phyloP scores from a whole-genome alignment of 2,888 invertebrate genomes.

The Microplitis manilae region DNA sequence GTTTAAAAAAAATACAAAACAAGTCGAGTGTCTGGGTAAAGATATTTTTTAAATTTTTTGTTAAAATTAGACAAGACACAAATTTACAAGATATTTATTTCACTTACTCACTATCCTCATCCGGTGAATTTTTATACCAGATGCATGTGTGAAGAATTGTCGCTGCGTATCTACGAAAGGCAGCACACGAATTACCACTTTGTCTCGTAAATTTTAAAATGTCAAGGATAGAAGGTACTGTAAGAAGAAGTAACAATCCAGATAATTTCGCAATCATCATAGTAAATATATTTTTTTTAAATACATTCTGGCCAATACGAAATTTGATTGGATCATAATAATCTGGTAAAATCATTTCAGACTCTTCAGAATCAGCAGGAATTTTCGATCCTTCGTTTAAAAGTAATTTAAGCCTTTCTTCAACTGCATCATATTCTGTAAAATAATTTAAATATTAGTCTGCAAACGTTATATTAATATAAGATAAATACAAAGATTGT shows the following conservation, averaged over 20 bases:
- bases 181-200: conserved; percentile 77
- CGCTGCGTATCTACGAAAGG: conserved; percentile 84
- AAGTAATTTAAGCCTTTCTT: conserved; percentile 57
- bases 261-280: conserved; percentile 82
- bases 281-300: conserved; percentile 79
- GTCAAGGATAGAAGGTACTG: conserved; percentile 82
- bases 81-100: not conserved
- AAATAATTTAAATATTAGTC: not conserved
- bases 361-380: conserved; percentile 55
- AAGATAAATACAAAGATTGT: not conserved
- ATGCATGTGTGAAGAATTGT: conserved; percentile 83
- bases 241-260: conserved; percentile 83
- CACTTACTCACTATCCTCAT: conserved; percentile 60
- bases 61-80: not conserved
- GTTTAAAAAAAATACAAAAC: not conserved
- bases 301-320: conserved; percentile 80
- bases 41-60: not conserved
- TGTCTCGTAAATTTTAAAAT: conserved; percentile 82
- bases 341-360: conserved; percentile 74
- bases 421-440: conserved; percentile 53
- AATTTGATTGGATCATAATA: conserved; percentile 81
- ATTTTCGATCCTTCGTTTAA: conserved; percentile 58
- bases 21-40: not conserved
- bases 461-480: not conserved
- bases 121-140: conserved; percentile 83